Base-by-base conservation (phyloP, 2,888 invertebrate genomes). In the Listrodromus nycthemerus region DNA sequence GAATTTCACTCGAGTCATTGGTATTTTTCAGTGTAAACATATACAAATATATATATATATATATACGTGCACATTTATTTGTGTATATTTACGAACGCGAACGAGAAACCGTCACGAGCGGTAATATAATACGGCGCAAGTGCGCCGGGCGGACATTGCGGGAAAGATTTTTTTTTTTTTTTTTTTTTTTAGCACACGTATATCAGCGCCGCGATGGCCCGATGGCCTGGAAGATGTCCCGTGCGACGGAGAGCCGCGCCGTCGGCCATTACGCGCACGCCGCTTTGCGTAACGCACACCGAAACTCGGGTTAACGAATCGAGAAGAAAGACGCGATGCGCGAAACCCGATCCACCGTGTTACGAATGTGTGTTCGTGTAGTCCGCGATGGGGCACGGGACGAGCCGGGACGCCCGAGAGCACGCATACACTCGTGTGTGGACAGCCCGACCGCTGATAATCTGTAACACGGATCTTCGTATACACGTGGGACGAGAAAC, bases 221-320 rank as follows among this genome's bases (percentile, higher is more conserved):
- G 52, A 48, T 80, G 75, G 83, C 61, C 77, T 73, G 61, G 37
- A 61, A 27, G 61, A 61, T 27, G 13, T 24, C 19, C 58, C 65
- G 41, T 13, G 19, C 58, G 21, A 16, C 50, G 73, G 73, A 50
- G 73, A 50, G 73, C 45, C 63, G 58, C 30, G n/a, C 27, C 50
- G 45, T 73, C 50, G 71, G 61, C 69, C 52, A 58, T 75, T 80
- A 33, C 55, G 24, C 55, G 24, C 55, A 13, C 24, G 55, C 55
- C 24, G 55, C 48, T 80, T 84, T 84, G 84, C 80, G 80, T 77
- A 84, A 84, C 67, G 2, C 65, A 78, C 65, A 78, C 67, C 67
- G 61, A 82, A 80, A 80, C 61, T 82, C 79, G 75, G 82, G 79
- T 76, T 82, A 84, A 82, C 84, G 79, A 82, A 73, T 79, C 82